These are phyloP conservation scores for Hartigia nigra DNA, from an alignment of 2,888 invertebrate species.

Conservation along the genomic window DNA sequence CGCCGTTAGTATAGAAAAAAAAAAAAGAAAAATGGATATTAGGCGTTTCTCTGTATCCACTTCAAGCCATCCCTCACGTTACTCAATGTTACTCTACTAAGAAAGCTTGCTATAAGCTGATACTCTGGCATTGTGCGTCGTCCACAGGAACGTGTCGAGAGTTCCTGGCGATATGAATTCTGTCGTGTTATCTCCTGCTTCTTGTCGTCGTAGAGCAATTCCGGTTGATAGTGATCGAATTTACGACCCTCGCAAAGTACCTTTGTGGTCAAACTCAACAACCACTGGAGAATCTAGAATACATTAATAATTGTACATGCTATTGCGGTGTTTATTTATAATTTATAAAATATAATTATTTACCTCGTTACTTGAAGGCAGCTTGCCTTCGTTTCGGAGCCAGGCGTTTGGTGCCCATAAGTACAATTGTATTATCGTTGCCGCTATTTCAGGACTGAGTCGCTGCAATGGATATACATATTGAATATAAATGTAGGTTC, in stretches of 20 bases:
- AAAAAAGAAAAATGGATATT: constrained; percentile 5
- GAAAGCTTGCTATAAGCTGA: constrained; percentile 77
- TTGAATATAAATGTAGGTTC: background rate
- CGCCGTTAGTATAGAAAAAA: constrained; percentile 3
- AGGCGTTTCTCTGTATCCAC: constrained; percentile 71
- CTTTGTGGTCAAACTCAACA: constrained; percentile 79
- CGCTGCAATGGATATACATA: constrained; percentile 62
- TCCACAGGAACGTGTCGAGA: constrained; percentile 61
- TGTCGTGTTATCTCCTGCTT: constrained; percentile 7
- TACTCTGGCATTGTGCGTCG: constrained; percentile 79
- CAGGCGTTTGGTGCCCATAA: constrained; percentile 81
- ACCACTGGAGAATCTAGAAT: constrained; percentile 78
- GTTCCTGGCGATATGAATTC: constrained; percentile 35
- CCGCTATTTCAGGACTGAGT: constrained; percentile 76
- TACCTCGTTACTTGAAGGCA: constrained; percentile 75
- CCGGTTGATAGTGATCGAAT: constrained; percentile 26
- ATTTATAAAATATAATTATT: constrained; percentile 13
- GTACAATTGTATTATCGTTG: constrained; percentile 78
- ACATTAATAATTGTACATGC: constrained; percentile 30
- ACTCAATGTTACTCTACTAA: constrained; percentile 73
- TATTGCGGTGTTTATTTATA: background rate
- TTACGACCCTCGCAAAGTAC: constrained; percentile 75
- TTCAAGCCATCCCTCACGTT: constrained; percentile 73
- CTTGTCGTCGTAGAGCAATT: constrained; percentile 14
- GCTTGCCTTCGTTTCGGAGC: constrained; percentile 68